A percentile compares a stretch with the other conserved stretches of the same genome.
phyloP scores from a whole-genome alignment of 2,888 invertebrate genomes.

The Epicampocera succincta region DNA sequence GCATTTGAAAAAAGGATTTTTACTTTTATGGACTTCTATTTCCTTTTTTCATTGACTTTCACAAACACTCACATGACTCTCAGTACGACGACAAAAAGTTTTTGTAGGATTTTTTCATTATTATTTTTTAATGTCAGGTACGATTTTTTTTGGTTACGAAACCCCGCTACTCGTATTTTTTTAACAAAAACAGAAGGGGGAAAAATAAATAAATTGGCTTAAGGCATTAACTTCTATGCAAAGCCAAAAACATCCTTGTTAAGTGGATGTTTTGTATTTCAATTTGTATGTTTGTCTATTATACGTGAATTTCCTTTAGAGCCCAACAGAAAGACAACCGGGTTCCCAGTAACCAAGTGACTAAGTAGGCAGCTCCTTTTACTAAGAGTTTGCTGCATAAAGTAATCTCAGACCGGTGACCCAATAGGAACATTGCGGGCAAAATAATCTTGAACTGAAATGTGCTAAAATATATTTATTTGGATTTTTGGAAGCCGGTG shows the following conservation, averaged over 20 bases:
- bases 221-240: constrained; percentile 49
- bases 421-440: no score
- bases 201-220: constrained; percentile 47
- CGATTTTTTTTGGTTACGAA: constrained; percentile 6
- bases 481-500: no score
- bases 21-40: neutral
- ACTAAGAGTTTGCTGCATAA: no score
- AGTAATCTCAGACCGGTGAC: no score
- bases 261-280: neutral
- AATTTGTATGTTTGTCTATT: neutral
- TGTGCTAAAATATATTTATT: no score
- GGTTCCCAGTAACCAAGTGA: no score
- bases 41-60: neutral
- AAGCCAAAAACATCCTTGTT: constrained; percentile 19
- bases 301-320: no score
- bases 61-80: neutral
- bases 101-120: constrained; percentile 43
- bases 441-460: no score
- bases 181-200: constrained; percentile 10
- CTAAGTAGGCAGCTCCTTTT: no score
- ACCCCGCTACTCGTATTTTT: neutral
- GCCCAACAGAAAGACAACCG: no score
- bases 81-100: constrained; percentile 34
- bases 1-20: neutral
- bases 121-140: constrained; percentile 23